Base-by-base conservation (phyloP, 2,113 vertebrate species). In the Lepisosteus osseus region DNA sequence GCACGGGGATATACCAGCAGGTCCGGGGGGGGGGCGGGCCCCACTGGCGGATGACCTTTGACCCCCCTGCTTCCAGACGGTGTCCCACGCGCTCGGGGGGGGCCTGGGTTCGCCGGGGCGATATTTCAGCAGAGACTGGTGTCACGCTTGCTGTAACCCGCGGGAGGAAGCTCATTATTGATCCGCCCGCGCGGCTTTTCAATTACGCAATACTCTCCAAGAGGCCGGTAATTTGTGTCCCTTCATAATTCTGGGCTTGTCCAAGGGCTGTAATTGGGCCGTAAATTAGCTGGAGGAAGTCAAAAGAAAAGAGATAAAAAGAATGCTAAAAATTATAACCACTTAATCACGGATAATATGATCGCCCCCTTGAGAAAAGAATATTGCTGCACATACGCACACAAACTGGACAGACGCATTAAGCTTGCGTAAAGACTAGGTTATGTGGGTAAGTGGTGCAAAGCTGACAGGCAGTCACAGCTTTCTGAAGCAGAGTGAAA, bases 221-320 rank as follows among this genome's bases (percentile, higher is more conserved):
- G 90, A 85, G 83, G 89, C 76, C 74, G 75, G 82, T 89, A 89
- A 92, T 92, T 92, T 91, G 86, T 89, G 84, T 81, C 83, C 82
- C 70, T 87, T 90, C 88, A 84, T 90, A 88, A 88, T 83, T 86
- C 79, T 76, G 79, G 84, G 79, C 82, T 81, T 84, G 86, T 90
- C 85, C 51, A 44, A 65, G 62, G 9, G 29, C 87, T 81, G 85
- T 91, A 91, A 92, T 90, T 89, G 90, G 85, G 85, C 86, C 76
- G 84, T 91, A 88, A 90, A 90, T 91, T 91, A 79, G 79, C 76
- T 79, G 79, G 79, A 56, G 65, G 75, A 80, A 78, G 74, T 75
- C 78, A 72, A 77, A 74, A 9, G 9, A 80, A 74, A 71, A 65
- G 73, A 57, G 72, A 76, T 64, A 64, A 80, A 51, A 82, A 86